Percentiles rank a stretch among this genome's conserved stretches.
Evolutionary conservation across 2,888 invertebrate species (phyloP).

Genomic region (Monochamus alternatus): DNA sequence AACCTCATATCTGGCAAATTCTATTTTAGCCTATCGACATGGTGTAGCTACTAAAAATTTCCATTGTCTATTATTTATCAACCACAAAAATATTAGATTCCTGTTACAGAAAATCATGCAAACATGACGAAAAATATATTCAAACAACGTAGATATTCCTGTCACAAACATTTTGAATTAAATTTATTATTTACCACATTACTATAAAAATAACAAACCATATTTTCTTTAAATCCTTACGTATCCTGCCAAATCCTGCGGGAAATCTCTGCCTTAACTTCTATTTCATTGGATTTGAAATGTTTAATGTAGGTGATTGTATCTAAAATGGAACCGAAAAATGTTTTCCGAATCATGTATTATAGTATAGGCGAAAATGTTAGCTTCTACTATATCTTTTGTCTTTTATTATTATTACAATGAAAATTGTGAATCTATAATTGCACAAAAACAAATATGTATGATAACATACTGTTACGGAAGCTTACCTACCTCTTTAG

Average conservation of each 20-base stretch:
- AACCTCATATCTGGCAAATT: too few species aligned
- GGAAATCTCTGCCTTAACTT: conserved; percentile 36
- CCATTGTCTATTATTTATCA: too few species aligned
- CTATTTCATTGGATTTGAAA: conserved; percentile 38
- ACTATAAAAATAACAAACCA: conserved; percentile 25
- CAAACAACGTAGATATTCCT: background rate
- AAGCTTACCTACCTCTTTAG: too few species aligned
- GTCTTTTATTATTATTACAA: too few species aligned
- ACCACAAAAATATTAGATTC: too few species aligned
- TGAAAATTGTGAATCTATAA: too few species aligned
- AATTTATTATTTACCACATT: conserved; percentile 26
- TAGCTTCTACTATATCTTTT: too few species aligned
- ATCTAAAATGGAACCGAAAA: conserved; percentile 11
- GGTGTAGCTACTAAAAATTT: too few species aligned
- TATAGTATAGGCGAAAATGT: background rate
- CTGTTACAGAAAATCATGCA: too few species aligned
- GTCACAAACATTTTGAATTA: conserved; percentile 4
- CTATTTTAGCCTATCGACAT: too few species aligned
- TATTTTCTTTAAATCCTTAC: conserved; percentile 33
- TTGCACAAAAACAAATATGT: too few species aligned
- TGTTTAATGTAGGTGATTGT: conserved; percentile 37
- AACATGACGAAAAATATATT: background rate
- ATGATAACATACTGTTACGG: too few species aligned
- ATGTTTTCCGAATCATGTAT: conserved; percentile 1
- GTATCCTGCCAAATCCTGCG: conserved; percentile 30